These are phyloP conservation scores for Perca flavescens DNA, from an alignment of 2,113 vertebrate species.

Conservation along the genomic window DNA sequence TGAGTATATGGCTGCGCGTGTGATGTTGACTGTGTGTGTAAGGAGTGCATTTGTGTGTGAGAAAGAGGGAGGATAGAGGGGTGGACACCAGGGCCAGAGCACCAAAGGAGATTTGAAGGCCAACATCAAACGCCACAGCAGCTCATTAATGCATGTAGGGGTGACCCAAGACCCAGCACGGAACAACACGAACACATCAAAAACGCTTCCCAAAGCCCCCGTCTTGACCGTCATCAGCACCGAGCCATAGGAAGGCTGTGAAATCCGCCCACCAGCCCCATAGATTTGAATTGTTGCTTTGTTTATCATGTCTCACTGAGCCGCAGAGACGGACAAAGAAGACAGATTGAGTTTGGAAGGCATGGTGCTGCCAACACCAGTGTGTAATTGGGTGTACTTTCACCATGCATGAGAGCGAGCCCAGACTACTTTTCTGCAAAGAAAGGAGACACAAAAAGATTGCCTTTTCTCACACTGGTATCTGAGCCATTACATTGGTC, in stretches of 20 bases:
- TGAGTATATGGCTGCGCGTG: conserved; percentile 36
- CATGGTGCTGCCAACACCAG: conserved; percentile 21
- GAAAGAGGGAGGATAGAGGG: conserved; percentile 33
- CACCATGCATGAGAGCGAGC: conserved; percentile 20
- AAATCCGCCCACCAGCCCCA: conserved; percentile 56
- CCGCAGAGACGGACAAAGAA: conserved; percentile 46
- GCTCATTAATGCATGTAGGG: conserved; percentile 79
- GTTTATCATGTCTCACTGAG: conserved; percentile 62
- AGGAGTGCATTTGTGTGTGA: conserved; percentile 40
- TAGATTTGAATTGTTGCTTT: conserved; percentile 58
- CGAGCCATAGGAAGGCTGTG: conserved; percentile 53
- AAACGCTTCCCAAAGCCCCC: conserved; percentile 56
- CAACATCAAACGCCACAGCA: conserved; percentile 76
- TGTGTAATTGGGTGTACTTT: conserved; percentile 49
- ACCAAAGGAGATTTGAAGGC: conserved; percentile 77
- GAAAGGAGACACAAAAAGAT: conserved; percentile 44
- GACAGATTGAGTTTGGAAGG: conserved; percentile 55
- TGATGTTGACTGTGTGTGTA: conserved; percentile 48
- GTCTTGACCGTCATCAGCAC: conserved; percentile 62
- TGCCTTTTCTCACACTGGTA: conserved; percentile 46
- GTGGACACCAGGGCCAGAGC: conserved; percentile 59
- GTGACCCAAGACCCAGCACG: conserved; percentile 60
- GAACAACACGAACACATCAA: conserved; percentile 70
- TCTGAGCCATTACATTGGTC: conserved; percentile 74
- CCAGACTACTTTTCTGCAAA: conserved; percentile 54